Percentiles rank a stretch among this genome's conserved stretches.
Conservation (phyloP, 1,140 invertebrate genomes). For the Notospermus geniculatus region DNA sequence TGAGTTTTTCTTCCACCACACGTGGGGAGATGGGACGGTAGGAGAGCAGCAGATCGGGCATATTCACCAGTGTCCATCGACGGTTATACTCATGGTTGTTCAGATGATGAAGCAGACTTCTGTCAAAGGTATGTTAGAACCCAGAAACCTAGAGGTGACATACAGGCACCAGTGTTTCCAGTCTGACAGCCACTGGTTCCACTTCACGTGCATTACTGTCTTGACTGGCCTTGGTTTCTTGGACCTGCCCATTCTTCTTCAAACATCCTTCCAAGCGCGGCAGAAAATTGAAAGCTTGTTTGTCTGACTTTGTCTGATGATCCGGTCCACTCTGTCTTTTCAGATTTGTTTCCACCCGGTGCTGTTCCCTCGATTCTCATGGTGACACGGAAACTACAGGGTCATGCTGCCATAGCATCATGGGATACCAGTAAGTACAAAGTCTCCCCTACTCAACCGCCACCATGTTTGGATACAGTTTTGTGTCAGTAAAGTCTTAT, state of each 20-base stretch:
- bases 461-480: too few relatives aligned
- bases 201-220: not conserved
- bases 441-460: not conserved
- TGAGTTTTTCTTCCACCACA: constrained; percentile 41
- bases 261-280: too few relatives aligned
- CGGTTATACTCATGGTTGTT: constrained; percentile 39
- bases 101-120: constrained; percentile 49
- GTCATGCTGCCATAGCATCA: constrained; percentile 37
- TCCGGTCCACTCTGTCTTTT: constrained; percentile 9
- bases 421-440: constrained; percentile 45
- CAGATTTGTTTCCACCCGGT: constrained; percentile 44
- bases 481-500: too few relatives aligned
- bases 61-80: constrained; percentile 35
- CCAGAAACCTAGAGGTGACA: not conserved
- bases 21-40: constrained; percentile 34
- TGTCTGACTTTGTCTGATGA: too few relatives aligned
- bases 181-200: not conserved
- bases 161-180: too few relatives aligned
- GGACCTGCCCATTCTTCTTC: not conserved
- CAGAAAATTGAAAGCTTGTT: too few relatives aligned
- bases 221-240: not conserved
- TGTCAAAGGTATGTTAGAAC: constrained; percentile 40
- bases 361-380: constrained; percentile 37
- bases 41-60: constrained; percentile 39
- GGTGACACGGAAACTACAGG: constrained; percentile 36